Evolutionary conservation across 2,113 vertebrate species (phyloP).

Genomic region (Spheniscus mendiculus): DNA sequence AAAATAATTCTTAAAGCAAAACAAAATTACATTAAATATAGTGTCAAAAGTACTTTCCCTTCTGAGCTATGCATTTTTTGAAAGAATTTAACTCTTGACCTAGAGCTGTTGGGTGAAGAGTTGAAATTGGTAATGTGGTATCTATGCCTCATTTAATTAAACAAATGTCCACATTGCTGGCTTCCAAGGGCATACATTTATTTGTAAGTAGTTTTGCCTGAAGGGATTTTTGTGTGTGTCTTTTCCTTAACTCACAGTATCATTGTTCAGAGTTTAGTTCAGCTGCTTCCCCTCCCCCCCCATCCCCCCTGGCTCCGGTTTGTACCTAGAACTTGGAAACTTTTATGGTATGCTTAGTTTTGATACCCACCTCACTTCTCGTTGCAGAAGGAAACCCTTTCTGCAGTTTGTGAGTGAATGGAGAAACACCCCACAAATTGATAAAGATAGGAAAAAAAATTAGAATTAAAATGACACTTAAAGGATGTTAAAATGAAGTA

Average conservation of each 20-base stretch:
- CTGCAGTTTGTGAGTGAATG: neutral
- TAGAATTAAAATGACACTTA: neutral
- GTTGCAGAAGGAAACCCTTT: neutral
- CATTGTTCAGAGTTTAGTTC: neutral
- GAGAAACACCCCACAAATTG: neutral
- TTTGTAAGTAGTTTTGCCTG: neutral
- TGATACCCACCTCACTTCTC: neutral
- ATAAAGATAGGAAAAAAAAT: neutral
- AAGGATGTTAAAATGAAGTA: neutral
- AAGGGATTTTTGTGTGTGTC: neutral
- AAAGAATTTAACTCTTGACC: neutral
- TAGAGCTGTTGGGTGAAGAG: neutral
- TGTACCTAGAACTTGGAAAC: neutral
- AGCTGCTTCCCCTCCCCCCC: accelerated
- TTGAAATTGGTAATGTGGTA: neutral
- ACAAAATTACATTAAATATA: neutral
- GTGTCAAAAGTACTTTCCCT: neutral
- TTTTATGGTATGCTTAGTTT: neutral
- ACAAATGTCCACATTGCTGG: neutral
- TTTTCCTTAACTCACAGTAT: neutral
- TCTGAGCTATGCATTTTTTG: neutral
- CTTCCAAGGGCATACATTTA: neutral
- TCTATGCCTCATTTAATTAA: neutral
- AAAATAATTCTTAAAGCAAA: neutral
- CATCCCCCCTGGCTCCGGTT: neutral